A percentile compares a stretch with the other conserved stretches of the same genome.
phyloP scores from a whole-genome alignment of 2,113 vertebrate genomes.

The Tupaia tana region DNA sequence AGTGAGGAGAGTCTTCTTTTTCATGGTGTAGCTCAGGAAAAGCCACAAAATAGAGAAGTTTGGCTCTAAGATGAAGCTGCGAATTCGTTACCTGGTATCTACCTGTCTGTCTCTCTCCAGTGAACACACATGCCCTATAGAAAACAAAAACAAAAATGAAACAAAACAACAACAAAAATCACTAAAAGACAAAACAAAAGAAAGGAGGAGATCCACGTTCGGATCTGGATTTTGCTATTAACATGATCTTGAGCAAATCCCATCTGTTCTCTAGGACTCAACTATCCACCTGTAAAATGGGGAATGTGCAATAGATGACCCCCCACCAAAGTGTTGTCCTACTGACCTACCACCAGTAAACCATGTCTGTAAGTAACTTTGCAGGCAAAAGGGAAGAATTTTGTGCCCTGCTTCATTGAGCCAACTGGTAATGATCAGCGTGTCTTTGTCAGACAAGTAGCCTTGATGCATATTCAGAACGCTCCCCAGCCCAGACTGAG shows the following conservation, averaged over 20 bases:
- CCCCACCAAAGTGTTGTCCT: neutral
- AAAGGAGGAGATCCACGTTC: neutral
- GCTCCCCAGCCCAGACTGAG: neutral
- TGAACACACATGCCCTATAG: no score
- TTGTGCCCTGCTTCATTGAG: neutral
- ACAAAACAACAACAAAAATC: no score
- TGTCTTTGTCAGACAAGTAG: neutral
- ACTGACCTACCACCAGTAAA: neutral
- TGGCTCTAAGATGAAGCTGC: neutral
- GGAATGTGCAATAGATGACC: neutral
- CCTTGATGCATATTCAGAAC: neutral
- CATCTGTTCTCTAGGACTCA: neutral
- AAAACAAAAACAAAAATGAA: no score
- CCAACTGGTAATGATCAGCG: neutral
- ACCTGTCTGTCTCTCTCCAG: no score
- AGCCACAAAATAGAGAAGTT: neutral
- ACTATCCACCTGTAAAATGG: neutral
- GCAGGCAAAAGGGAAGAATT: neutral
- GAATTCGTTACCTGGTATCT: neutral
- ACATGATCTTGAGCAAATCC: neutral
- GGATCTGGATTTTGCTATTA: constrained; percentile 33
- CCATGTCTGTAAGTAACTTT: neutral
- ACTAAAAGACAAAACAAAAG: neutral
- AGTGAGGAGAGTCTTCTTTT: neutral
- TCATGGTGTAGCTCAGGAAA: neutral